Base-by-base conservation (phyloP, 2,113 vertebrate genomes). In the Pheucticus melanocephalus region DNA sequence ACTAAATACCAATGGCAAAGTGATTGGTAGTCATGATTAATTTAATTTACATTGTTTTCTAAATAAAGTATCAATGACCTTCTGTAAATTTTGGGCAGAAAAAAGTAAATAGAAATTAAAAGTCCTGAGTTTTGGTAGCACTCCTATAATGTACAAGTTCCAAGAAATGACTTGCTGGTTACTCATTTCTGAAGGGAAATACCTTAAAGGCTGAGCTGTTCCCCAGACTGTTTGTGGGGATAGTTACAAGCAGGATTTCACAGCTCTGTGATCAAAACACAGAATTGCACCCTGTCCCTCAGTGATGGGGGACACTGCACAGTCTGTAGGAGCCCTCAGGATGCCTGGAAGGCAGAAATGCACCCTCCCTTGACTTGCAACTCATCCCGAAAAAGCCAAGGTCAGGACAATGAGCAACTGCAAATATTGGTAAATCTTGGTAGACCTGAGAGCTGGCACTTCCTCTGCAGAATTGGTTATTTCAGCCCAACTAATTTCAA, bases 401-500 rank as follows among this genome's bases (percentile, higher is more conserved):
- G 82, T 92, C 77, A 84, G 3, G 4, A 84, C 76, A 85, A 44
- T 0, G 6, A 92, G 53, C 63, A 83, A 39, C 61, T 92, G 73
- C 60, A 44, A 35, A 64, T 65, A 31, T n/a, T 50, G 31, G 40
- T 44, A 95, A 65, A 75, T 75, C 64, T 90, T 60, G 39, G 51
- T 45, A 81, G 92, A 79, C 66, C 86, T 72, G 56, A 71, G 86
- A 71, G 51, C 60, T 90, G 72, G 72, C 84, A 79, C 76, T 90
- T 96, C 68, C 88, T 85, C 85, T 73, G 64, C 31, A 80, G 79
- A 50, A 61, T 76, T 70, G 60, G 95, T 96, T 96, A 81, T 94
- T 97, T 89, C 93, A 28, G 40, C 77, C 89, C 95, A 94, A 94
- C 63, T 96, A 37, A 96, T 96, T 95, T 96, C 96, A 90, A 65